Evolutionary conservation across 2,888 invertebrate genomes (phyloP).

Genomic region (Alloplasta piceator): DNA sequence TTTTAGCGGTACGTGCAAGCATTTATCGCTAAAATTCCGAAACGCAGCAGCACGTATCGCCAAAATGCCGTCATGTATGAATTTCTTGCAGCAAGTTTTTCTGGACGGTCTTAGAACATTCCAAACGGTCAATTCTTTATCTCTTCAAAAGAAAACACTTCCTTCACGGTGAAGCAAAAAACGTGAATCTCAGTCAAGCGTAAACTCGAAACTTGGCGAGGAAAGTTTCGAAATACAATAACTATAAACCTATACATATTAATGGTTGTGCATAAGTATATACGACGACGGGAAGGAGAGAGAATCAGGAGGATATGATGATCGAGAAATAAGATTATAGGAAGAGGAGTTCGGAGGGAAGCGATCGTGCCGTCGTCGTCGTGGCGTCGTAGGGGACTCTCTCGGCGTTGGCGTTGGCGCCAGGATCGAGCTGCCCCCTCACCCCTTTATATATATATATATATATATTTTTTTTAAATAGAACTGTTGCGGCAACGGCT

Average conservation of each 20-base stretch:
- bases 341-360: slow-evolving; percentile 5
- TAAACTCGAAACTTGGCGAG: slow-evolving; percentile 21
- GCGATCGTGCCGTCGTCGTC: slow-evolving; percentile 4
- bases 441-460: slow-evolving; percentile 14
- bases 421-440: slow-evolving; percentile 33
- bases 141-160: not conserved
- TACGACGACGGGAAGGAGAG: not conserved
- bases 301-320: slow-evolving; percentile 10
- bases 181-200: not conserved
- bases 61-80: too few species aligned
- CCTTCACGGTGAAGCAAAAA: not conserved
- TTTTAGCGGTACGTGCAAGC: too few species aligned
- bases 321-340: slow-evolving; percentile 36
- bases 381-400: slow-evolving; percentile 38
- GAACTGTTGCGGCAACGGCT: slow-evolving; percentile 8
- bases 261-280: slow-evolving; percentile 12
- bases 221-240: slow-evolving; percentile 33
- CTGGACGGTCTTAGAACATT: not conserved
- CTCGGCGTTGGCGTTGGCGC: slow-evolving; percentile 54
- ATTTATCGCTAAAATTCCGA: too few species aligned
- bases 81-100: too few species aligned
- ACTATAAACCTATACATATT: slow-evolving; percentile 36
- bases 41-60: too few species aligned
- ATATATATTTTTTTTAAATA: slow-evolving; percentile 22
- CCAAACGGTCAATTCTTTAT: not conserved